phyloP scores from a whole-genome alignment of 1,140 invertebrate species.

The Saxidomus purpurata region DNA sequence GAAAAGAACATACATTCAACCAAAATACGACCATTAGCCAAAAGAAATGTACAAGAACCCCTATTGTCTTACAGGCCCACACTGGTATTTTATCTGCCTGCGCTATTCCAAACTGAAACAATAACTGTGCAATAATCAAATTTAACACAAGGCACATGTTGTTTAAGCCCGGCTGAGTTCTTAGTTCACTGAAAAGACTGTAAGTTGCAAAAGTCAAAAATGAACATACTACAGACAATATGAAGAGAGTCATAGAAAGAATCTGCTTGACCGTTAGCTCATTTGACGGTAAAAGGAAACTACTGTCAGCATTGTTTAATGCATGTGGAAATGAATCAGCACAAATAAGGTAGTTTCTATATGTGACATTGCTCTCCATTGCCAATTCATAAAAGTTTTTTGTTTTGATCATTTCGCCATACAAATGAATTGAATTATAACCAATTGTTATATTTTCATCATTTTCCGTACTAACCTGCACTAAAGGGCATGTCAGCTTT shows the following conservation, averaged over 20 bases:
- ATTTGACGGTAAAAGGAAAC: background rate
- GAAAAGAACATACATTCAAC: constrained; percentile 96
- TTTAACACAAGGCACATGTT: constrained; percentile 85
- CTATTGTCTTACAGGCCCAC: constrained; percentile 87
- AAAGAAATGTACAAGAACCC: constrained; percentile 94
- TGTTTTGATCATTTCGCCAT: background rate
- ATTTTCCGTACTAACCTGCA: background rate
- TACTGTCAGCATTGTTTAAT: background rate
- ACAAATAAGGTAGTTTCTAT: background rate
- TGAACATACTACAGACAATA: constrained; percentile 84
- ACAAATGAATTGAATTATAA: background rate
- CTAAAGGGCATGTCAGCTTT: background rate
- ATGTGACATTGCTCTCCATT: background rate
- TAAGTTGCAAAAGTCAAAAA: constrained; percentile 85
- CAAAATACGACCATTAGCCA: constrained; percentile 97
- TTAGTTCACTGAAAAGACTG: constrained; percentile 82
- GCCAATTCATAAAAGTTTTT: background rate
- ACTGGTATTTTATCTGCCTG: background rate
- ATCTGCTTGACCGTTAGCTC: background rate
- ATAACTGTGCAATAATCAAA: constrained; percentile 85
- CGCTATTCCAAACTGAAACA: constrained; percentile 83
- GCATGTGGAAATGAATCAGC: background rate
- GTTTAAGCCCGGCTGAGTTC: constrained; percentile 86
- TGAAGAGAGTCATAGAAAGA: constrained; percentile 79
- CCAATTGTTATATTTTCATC: background rate